phyloP scores from a whole-genome alignment of 2,888 invertebrate species.

The Diaphora mendica region DNA sequence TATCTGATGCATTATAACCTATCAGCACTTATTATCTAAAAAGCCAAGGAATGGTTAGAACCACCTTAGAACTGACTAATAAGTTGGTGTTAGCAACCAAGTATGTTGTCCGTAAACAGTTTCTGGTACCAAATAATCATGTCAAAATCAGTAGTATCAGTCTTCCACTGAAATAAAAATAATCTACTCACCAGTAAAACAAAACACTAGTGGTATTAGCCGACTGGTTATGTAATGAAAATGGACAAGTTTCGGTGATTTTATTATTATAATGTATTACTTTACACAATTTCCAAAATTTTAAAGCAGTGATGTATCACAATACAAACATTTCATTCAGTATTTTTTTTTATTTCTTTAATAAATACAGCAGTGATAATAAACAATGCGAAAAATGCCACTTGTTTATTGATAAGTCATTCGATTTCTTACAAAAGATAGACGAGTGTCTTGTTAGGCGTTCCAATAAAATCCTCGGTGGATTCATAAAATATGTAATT shows the following conservation, averaged over 20 bases:
- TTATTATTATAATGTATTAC: not conserved
- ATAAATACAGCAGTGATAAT: not conserved
- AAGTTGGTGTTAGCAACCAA: too few species aligned
- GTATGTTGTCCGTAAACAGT: not conserved
- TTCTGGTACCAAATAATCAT: too few species aligned
- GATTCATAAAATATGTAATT: constrained; percentile 72
- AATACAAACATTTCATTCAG: not conserved
- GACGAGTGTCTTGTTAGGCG: constrained; percentile 56
- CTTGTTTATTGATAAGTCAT: constrained; percentile 44
- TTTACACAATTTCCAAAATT: not conserved
- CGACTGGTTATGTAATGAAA: not conserved
- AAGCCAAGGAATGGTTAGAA: not conserved
- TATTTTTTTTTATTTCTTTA: not conserved
- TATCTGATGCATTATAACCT: not conserved
- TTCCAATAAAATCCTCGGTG: constrained; percentile 56
- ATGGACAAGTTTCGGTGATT: not conserved
- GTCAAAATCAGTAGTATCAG: too few species aligned
- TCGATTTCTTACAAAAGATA: constrained; percentile 40
- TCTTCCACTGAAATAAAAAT: too few species aligned
- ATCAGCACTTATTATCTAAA: not conserved
- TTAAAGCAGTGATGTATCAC: not conserved
- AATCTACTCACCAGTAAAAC: too few species aligned
- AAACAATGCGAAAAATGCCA: constrained; percentile 11
- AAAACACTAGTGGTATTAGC: too few species aligned
- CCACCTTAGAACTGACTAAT: not conserved